These are phyloP conservation scores for Apteryx mantelli DNA, from an alignment of 2,113 vertebrate genomes.

Conservation along the genomic window DNA sequence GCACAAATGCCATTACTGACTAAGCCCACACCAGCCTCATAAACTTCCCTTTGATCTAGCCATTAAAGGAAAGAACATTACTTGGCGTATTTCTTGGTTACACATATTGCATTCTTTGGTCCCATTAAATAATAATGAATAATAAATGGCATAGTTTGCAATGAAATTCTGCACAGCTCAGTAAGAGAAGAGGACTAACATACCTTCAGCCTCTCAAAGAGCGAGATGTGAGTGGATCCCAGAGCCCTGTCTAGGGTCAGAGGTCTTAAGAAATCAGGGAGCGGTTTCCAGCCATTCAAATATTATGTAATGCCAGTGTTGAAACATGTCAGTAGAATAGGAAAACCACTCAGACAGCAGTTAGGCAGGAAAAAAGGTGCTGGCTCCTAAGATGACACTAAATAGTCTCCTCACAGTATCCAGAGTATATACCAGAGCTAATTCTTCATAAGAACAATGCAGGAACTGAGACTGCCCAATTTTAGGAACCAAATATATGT, in stretches of 20 bases:
- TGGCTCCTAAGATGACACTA: neutral
- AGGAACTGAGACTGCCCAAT: neutral
- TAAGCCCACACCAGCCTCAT: constrained; percentile 45
- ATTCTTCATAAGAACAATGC: neutral
- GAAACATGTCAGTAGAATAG: neutral
- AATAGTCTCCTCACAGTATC: neutral
- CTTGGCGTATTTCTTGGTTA: constrained; percentile 69
- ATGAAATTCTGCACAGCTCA: constrained; percentile 45
- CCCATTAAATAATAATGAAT: constrained; percentile 72
- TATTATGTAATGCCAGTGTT: neutral
- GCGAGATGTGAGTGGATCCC: neutral
- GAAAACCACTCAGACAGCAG: neutral
- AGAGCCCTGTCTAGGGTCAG: neutral
- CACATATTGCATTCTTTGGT: constrained; percentile 65
- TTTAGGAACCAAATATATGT: neutral
- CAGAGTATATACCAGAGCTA: neutral
- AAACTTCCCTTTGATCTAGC: constrained; percentile 53
- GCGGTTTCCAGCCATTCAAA: neutral
- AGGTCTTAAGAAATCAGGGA: constrained; percentile 8
- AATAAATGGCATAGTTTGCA: constrained; percentile 59
- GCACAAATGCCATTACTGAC: constrained; percentile 26
- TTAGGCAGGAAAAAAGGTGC: neutral
- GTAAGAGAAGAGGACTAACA: constrained; percentile 5
- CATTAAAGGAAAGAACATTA: constrained; percentile 67
- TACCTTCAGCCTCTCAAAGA: neutral